These are phyloP conservation scores for Aphodius sticticus DNA, from an alignment of 2,888 invertebrate species.

Conservation along the genomic window DNA sequence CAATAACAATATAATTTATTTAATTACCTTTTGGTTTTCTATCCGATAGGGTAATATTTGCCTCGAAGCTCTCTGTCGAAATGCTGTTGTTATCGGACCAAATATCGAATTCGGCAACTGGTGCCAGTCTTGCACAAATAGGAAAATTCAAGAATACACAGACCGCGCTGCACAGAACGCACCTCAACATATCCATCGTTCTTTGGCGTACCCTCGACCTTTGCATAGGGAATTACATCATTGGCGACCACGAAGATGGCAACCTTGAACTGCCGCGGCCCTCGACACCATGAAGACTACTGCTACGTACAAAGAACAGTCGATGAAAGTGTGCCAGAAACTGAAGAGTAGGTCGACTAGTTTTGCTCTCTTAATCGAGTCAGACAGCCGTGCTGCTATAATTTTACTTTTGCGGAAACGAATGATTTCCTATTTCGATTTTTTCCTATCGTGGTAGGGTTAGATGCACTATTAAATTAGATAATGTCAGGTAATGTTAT, in stretches of 20 bases:
- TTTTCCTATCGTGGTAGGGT: background rate
- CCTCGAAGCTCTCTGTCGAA: background rate
- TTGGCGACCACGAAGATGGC: background rate
- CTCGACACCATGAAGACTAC: background rate
- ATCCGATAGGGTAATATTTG: background rate
- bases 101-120: constrained; percentile 28
- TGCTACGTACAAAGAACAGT: background rate
- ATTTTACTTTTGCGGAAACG: background rate
- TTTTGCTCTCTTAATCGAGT: background rate
- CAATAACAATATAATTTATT: no score
- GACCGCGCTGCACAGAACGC: constrained; percentile 32
- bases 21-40: background rate
- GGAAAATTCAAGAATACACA: background rate
- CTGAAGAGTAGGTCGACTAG: background rate
- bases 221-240: background rate
- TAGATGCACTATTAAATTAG: background rate
- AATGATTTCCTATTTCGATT: background rate
- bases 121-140: constrained; percentile 33
- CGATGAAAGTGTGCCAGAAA: background rate
- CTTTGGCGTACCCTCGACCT: background rate
- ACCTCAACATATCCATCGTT: background rate
- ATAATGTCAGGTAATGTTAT: background rate
- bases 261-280: background rate
- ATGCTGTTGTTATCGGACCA: constrained; percentile 8
- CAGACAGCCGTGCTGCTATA: background rate